Conservation (phyloP, 2,888 invertebrate species). For the Polydrusus pterygomalis region DNA sequence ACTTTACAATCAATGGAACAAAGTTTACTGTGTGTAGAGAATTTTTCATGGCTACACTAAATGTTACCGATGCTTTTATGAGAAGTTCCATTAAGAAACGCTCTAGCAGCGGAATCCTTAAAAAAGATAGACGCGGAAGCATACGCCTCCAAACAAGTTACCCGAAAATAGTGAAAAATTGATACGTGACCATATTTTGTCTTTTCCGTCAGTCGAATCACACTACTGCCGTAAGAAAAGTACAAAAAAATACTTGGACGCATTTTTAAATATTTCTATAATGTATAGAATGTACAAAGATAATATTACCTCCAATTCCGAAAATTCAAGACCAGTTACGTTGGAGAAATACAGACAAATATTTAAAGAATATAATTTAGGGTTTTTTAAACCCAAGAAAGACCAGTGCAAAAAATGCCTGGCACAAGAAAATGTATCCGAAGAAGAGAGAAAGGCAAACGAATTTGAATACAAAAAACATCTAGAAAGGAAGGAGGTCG, state of each 20-base stretch:
- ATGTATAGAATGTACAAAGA: slow-evolving; percentile 59
- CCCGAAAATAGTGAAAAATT: slow-evolving; percentile 43
- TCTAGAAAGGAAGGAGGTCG: too few relatives aligned
- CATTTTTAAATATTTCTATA: slow-evolving; percentile 55
- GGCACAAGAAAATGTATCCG: slow-evolving; percentile 46
- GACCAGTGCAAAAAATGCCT: slow-evolving; percentile 59
- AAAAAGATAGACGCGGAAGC: slow-evolving; percentile 57
- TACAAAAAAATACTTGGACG: slow-evolving; percentile 29
- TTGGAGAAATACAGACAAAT: slow-evolving; percentile 56
- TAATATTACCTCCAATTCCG: slow-evolving; percentile 43
- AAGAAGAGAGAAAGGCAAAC: slow-evolving; percentile 46
- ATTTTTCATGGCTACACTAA: background rate
- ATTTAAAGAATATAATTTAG: slow-evolving; percentile 59
- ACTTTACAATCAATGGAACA: slow-evolving; percentile 56
- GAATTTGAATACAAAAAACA: too few relatives aligned
- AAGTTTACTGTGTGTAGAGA: slow-evolving; percentile 51
- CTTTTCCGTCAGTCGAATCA: slow-evolving; percentile 55
- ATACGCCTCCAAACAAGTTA: slow-evolving; percentile 49
- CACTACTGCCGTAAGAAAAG: slow-evolving; percentile 45
- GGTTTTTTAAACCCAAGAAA: slow-evolving; percentile 52
- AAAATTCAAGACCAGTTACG: slow-evolving; percentile 45
- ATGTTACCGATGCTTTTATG: background rate
- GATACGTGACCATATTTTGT: slow-evolving; percentile 53
- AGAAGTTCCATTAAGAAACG: slow-evolving; percentile 49
- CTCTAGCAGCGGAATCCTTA: slow-evolving; percentile 45